phyloP scores from a whole-genome alignment of 2,113 vertebrate species.

The Scomber colias region DNA sequence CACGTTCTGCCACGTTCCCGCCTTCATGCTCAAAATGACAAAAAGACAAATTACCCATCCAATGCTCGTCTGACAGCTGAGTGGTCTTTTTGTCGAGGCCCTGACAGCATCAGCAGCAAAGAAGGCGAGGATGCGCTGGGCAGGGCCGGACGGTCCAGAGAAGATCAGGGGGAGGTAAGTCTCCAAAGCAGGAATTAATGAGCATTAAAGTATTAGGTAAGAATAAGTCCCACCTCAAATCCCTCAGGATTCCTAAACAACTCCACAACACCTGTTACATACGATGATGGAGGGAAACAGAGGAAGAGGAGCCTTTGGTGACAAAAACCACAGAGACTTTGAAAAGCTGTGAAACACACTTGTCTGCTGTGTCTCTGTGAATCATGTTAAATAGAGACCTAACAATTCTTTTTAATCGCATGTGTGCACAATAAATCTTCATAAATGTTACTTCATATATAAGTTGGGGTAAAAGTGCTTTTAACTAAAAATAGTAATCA shows the following conservation, averaged over 20 bases:
- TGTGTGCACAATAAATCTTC: too few relatives aligned
- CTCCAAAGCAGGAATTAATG: slow-evolving; percentile 86
- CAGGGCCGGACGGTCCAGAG: slow-evolving; percentile 35
- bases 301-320: slow-evolving; percentile 7
- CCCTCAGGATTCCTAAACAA: slow-evolving; percentile 82
- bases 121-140: slow-evolving; percentile 15
- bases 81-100: not conserved
- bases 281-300: slow-evolving; percentile 37
- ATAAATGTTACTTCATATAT: too few relatives aligned
- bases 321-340: not conserved
- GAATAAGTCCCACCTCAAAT: slow-evolving; percentile 82
- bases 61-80: slow-evolving; percentile 2
- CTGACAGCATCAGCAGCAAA: slow-evolving; percentile 10
- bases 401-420: too few relatives aligned
- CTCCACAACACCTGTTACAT: slow-evolving; percentile 84
- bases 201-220: slow-evolving; percentile 87
- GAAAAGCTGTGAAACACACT: too few relatives aligned
- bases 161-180: slow-evolving; percentile 75
- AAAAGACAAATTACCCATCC: not conserved
- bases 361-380: too few relatives aligned
- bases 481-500: too few relatives aligned
- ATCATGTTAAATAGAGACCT: too few relatives aligned
- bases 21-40: not conserved
- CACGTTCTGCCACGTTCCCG: slow-evolving; percentile 11
- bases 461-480: too few relatives aligned